phyloP scores from a whole-genome alignment of 2,797 vertebrate genomes.

The Octomys mimax region DNA sequence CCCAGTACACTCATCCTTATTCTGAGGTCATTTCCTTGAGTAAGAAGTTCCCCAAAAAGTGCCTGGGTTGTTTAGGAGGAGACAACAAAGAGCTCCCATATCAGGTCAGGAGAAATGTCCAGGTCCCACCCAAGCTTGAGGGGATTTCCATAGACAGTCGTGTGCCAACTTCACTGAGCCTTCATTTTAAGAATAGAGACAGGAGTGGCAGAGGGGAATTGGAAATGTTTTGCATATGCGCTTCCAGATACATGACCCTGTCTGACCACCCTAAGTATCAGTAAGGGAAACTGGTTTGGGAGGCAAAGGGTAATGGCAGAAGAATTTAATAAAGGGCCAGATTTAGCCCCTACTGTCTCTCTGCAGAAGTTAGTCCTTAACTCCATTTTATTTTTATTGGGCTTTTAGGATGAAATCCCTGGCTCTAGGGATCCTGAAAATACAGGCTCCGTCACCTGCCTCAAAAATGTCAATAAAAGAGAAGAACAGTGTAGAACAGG shows the following conservation, averaged over 20 bases:
- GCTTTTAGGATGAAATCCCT: neutral
- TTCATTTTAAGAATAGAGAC: neutral
- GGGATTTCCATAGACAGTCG: neutral
- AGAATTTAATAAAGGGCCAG: neutral
- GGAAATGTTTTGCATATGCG: neutral
- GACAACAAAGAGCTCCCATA: neutral
- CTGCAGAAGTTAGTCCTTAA: neutral
- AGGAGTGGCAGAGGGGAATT: neutral
- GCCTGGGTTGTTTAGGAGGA: neutral
- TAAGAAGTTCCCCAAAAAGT: neutral
- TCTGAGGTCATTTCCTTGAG: conserved; percentile 47
- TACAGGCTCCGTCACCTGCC: neutral
- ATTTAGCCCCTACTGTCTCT: neutral
- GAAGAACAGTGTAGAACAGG: neutral
- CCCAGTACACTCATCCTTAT: neutral
- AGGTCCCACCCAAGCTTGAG: neutral
- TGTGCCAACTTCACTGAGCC: neutral
- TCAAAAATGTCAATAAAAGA: neutral
- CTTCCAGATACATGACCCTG: neutral
- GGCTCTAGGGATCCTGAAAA: neutral
- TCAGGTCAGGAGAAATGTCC: neutral
- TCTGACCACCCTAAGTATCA: neutral
- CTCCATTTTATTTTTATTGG: neutral
- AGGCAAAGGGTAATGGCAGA: neutral
- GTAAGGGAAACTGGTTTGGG: neutral